A percentile compares a stretch with the other conserved stretches of the same genome.
These are phyloP conservation scores for Coecobrya sp. DNA, from an alignment of 2,888 invertebrate species.

Conservation along the genomic window DNA sequence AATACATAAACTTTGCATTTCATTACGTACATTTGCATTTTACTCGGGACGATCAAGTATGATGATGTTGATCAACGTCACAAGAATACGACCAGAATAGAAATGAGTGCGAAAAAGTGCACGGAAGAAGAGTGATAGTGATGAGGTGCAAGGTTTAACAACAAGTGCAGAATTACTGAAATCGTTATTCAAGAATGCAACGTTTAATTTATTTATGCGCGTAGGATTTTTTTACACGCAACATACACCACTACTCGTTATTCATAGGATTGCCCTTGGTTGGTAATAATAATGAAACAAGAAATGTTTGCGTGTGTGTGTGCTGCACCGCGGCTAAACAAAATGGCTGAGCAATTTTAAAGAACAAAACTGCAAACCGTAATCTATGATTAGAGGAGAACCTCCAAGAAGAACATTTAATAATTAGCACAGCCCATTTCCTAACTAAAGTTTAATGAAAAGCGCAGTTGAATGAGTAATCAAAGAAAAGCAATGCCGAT, in stretches of 20 bases:
- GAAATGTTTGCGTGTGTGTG: too few relatives aligned
- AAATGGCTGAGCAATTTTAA: too few relatives aligned
- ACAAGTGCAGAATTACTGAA: neutral
- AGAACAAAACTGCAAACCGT: neutral
- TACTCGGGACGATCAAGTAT: neutral
- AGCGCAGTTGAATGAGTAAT: neutral
- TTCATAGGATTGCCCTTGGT: conserved; percentile 20
- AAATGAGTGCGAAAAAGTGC: conserved; percentile 69
- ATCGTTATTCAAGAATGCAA: conserved; percentile 12
- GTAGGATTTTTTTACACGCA: conserved; percentile 11
- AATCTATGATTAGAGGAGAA: neutral
- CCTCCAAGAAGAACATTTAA: neutral
- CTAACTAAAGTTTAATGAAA: neutral
- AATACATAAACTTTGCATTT: conserved; percentile 47
- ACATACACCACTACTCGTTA: too few relatives aligned
- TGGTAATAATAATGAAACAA: too few relatives aligned
- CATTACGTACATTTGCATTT: conserved; percentile 41
- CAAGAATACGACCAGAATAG: conserved; percentile 58
- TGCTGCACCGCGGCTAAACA: too few relatives aligned
- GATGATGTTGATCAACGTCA: conserved; percentile 42
- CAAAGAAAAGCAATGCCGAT: neutral
- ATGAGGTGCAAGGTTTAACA: conserved; percentile 24
- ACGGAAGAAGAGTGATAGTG: conserved; percentile 22
- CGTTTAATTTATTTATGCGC: conserved; percentile 28
- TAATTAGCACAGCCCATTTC: neutral